Base-by-base conservation (phyloP, 2,113 vertebrate species). In the Rhynchomys soricoides region DNA sequence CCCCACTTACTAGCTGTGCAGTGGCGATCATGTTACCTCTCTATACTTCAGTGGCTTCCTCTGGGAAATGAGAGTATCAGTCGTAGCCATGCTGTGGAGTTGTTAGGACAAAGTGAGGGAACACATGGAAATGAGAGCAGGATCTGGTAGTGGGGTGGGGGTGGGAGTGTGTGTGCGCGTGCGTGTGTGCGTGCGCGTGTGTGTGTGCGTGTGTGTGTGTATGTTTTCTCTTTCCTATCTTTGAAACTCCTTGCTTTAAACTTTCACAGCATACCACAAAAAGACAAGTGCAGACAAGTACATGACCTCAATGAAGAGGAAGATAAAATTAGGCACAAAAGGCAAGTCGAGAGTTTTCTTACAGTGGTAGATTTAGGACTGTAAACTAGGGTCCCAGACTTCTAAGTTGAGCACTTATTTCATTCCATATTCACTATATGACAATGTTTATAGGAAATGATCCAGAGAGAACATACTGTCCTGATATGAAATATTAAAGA, bases 301-400 rank as follows among this genome's bases (percentile, higher is more conserved):
- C 97, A 97, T 98, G 97, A 98, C 90, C 97, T 97, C 97, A 98
- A 97, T 97, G 97, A 98, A 98, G 97, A 98, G 97, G 97, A 97
- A 97, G 97, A 98, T 98, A 98, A 98, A 97, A 98, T 97, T 98
- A 98, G 97, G 97, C 97, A 97, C 97, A 98, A 98, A 98, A 98
- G 97, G 97, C 97, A 98, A 98, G 96, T 97, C 31, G 96, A 97
- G 96, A 97, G 96, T 97, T 98, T 98, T 98, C 97, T 98, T 98
- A 97, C 9, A 98, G 97, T 97, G 97, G 96, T 97, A 98, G 97
- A 96, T 97, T 96, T 95, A 98, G 97, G 97, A 98, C 95, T 97
- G 89, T 96, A 85, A 96, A 91, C 31, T 94, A 97, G 96, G 96
- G 77, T 90, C 91, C 95, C 75, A 95, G 83, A 93, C 87, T 90